Percentiles rank a stretch among this genome's conserved stretches.
Evolutionary conservation across 1,140 invertebrate genomes (phyloP).

Genomic region (Sesamia nonagrioides): DNA sequence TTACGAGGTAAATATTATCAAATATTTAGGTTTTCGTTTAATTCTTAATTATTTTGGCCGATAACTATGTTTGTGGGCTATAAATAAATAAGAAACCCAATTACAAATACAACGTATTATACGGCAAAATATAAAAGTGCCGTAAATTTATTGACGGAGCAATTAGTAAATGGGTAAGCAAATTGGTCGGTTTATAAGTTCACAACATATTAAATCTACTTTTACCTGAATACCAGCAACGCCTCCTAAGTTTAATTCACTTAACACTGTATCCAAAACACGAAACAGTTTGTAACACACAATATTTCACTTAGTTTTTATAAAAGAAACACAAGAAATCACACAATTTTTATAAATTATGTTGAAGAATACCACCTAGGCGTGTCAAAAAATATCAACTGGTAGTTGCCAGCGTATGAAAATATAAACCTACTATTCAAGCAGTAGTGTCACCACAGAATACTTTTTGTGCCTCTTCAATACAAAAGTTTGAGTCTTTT

Average conservation of each 20-base stretch:
- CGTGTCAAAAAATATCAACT: constrained; percentile 24
- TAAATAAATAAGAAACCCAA: not conserved
- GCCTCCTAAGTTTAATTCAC: not conserved
- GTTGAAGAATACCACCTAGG: not conserved
- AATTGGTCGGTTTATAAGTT: constrained; percentile 3
- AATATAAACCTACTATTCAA: not conserved
- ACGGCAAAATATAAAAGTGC: not conserved
- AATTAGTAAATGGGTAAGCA: not conserved
- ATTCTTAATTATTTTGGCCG: not conserved
- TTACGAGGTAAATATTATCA: not conserved
- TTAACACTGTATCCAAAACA: not conserved
- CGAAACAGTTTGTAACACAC: not conserved
- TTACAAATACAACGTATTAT: constrained; percentile 10
- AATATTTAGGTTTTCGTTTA: not conserved
- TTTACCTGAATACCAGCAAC: constrained; percentile 1
- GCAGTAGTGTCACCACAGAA: too few relatives aligned
- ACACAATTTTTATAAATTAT: not conserved
- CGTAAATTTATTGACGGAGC: not conserved
- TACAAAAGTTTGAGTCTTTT: too few relatives aligned
- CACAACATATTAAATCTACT: constrained; percentile 14
- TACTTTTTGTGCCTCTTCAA: too few relatives aligned
- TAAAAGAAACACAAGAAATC: constrained; percentile 2
- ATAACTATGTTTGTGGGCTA: not conserved
- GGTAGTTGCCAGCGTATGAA: not conserved
- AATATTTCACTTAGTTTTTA: constrained; percentile 12